These are phyloP conservation scores for Pelodytes ibericus DNA, from an alignment of 2,797 vertebrate genomes.

Conservation along the genomic window DNA sequence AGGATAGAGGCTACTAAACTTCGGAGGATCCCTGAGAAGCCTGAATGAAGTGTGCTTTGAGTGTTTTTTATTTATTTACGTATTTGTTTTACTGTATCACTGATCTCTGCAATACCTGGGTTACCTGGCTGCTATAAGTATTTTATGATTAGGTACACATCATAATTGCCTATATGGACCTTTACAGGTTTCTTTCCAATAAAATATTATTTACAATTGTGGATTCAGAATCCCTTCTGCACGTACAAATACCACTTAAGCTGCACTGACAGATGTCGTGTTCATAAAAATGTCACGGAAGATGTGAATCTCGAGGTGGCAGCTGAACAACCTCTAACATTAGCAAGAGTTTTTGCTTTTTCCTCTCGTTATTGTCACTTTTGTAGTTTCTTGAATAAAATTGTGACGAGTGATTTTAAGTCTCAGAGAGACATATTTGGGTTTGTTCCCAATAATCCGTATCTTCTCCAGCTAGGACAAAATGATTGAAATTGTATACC, in stretches of 20 bases:
- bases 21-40: no score
- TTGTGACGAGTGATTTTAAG: slow-evolving; percentile 36
- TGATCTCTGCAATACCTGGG: no score
- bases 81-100: no score
- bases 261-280: slow-evolving; percentile 56
- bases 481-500: slow-evolving; percentile 12
- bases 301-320: slow-evolving; percentile 17
- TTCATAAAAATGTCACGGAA: slow-evolving; percentile 57
- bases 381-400: slow-evolving; percentile 34
- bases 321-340: slow-evolving; percentile 47
- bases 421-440: slow-evolving; percentile 45
- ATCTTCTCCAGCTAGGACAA: slow-evolving; percentile 42
- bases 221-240: no score
- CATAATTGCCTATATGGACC: no score
- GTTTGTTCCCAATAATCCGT: slow-evolving; percentile 28
- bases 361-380: slow-evolving; percentile 49
- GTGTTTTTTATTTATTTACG: no score
- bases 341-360: slow-evolving; percentile 51
- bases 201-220: slow-evolving; percentile 9
- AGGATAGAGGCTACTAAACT: no score
- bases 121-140: no score
- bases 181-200: no score
- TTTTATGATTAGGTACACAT: no score
- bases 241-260: slow-evolving; percentile 37
- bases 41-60: no score